Conservation (phyloP, 2,797 vertebrate species). For the Helicolenus hilgendorfi region DNA sequence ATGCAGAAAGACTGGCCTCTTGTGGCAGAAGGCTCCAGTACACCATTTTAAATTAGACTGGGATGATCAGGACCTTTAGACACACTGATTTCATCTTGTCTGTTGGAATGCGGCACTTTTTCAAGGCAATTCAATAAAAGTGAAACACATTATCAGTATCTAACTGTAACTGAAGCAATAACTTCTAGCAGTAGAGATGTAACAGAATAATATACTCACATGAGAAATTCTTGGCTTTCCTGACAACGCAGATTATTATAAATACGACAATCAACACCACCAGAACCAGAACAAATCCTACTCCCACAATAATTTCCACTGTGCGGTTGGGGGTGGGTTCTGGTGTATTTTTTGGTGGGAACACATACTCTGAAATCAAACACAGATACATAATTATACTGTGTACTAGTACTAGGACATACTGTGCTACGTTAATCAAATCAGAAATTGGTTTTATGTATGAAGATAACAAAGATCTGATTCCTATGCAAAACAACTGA, state of each 20-base stretch:
- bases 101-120: neutral
- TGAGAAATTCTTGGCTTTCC: neutral
- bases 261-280: conserved; percentile 37
- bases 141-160: neutral
- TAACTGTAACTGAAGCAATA: neutral
- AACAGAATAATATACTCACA: conserved; percentile 50
- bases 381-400: neutral
- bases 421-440: neutral
- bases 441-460: neutral
- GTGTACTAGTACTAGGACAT: neutral
- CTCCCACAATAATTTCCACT: conserved; percentile 21
- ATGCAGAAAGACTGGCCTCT: conserved; percentile 43
- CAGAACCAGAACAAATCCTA: conserved; percentile 36
- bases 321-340: rapidly evolving
- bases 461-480: neutral
- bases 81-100: neutral
- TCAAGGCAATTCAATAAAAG: neutral
- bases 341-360: too few species aligned
- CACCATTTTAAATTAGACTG: neutral
- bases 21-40: conserved; percentile 9
- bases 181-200: neutral
- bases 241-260: conserved; percentile 4
- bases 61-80: neutral
- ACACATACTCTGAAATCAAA: neutral
- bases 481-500: neutral